Base-by-base conservation (phyloP, 1,140 invertebrate genomes). In the Camponotus floridanus region DNA sequence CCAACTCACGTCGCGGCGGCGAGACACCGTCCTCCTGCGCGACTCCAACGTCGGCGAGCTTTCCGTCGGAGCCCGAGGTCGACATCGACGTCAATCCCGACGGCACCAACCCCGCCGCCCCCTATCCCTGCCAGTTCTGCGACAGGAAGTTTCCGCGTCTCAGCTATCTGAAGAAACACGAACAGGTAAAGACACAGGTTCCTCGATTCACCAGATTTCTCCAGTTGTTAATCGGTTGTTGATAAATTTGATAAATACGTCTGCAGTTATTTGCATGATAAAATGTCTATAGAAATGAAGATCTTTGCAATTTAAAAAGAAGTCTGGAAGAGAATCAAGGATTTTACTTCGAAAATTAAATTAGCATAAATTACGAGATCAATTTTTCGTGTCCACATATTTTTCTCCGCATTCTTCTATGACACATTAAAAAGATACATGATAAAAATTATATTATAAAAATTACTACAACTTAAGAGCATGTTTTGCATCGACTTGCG, bases 91-190 rank as follows among this genome's bases (percentile, higher is more conserved):
- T 95, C 71, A 94, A 95, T 89, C 88, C 94, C 94, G 92, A 96
- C 68, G 95, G 95, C 45, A 96, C 95, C 15, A 96, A 96, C 88
- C 93, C 95, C 8, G 96, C 96, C 87, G 97, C 97, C 42, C 98
- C 98, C 55, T 98, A 98, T 96, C 97, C 97, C 87, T 98, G 98
- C 95, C 97, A 98, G 93, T 98, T 98, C 95, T 99, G 98, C 95
- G 97, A 98, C 86, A 98, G 98, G 94, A 98, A 98, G 65, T 99
- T 99, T 95, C 97, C 98, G 1, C 96, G 98, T 61, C 96, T 98
- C 45, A 97, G 97, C 76, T 98, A 98, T 93, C 96, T 99, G 87
- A 98, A 98, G 95, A 98, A 98, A 94, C 98, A 99, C 96, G 98
- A 99, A 95, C 98, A 98, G 97, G 98, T 99, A 94, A 95, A 65